Base-by-base conservation (phyloP, 2,113 vertebrate genomes). In the Hydrochoerus hydrochaeris region DNA sequence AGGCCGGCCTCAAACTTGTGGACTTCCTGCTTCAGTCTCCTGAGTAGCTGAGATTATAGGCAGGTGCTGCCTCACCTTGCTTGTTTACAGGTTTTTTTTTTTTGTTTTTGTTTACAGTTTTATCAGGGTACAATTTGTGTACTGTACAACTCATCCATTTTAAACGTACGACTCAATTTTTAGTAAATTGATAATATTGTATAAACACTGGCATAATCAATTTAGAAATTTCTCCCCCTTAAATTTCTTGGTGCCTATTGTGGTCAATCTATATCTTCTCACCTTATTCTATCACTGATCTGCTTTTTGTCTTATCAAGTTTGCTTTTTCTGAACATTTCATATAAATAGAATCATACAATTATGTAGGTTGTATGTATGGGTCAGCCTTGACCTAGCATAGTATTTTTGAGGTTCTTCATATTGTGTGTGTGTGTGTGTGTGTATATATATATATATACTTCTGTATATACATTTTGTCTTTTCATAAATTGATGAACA, bases 241-340 rank as follows among this genome's bases (percentile, higher is more conserved):
- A 14, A 28, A 32, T 87, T 75, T 63, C 52, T 12, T 88, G 32
- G 8, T 71, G 8, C 12, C 38, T 14, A 1, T 67, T 92, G 49
- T 4, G 26, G 46, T 77, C 11, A 26, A 4, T 80, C 26, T 44
- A 5, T 41, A 7, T 28, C 24, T 7, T 28, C 35, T 5, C 28
- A 22, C 30, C 30, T 7, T 1, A 41, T 49, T 7, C 13, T 22
- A 13, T 82, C 62, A 46, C 49, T 30, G 26, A 91, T 82, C 13
- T 60, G 75, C 14, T 67, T 78, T 78, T 62, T 93, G 71, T 81
- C 69, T 88, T 95, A 5, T 57, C 49, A 52, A 60, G 10, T 52
- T 44, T 78, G 44, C 4, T 91, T 88, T 88, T 65, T 88, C 67
- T 90, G 88, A 24, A 84, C 60, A 65, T 63, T 60, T 94, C 8